A percentile compares a stretch with the other conserved stretches of the same genome.
Conservation (phyloP, 2,797 vertebrate genomes). For the Adelosebastes latens region DNA sequence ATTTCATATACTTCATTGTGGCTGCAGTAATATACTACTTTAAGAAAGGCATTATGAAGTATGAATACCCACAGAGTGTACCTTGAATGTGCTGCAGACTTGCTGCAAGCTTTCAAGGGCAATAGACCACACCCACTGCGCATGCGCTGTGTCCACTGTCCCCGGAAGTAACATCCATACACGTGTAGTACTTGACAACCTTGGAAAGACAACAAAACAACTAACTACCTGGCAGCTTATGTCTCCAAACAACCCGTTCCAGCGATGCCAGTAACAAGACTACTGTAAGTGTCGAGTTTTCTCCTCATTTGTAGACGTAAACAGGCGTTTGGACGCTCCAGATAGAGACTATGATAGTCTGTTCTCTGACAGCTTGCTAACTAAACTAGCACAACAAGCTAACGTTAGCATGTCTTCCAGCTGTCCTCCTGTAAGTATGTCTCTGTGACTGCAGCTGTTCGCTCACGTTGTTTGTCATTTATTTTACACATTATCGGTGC, state of each 20-base stretch:
- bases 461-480: neutral
- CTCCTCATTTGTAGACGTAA: neutral
- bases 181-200: conserved; percentile 73
- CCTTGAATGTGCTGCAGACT: neutral
- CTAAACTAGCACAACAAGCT: conserved; percentile 20
- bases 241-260: neutral
- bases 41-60: neutral
- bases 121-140: neutral
- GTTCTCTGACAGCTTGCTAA: neutral
- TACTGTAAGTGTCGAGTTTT: conserved; percentile 72
- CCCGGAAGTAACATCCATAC: conserved; percentile 65
- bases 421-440: neutral
- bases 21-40: too few relatives aligned
- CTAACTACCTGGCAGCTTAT: neutral
- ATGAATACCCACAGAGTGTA: neutral
- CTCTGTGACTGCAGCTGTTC: neutral
- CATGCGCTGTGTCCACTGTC: conserved; percentile 3
- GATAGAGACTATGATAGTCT: too few relatives aligned
- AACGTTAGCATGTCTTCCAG: conserved; percentile 18
- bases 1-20: too few relatives aligned
- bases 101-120: conserved; percentile 14
- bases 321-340: neutral
- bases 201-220: conserved; percentile 62
- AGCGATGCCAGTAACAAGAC: conserved; percentile 67
- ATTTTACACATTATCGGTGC: too few relatives aligned